Base-by-base conservation (phyloP, 2,797 vertebrate genomes). In the Leptatherina wallacei region DNA sequence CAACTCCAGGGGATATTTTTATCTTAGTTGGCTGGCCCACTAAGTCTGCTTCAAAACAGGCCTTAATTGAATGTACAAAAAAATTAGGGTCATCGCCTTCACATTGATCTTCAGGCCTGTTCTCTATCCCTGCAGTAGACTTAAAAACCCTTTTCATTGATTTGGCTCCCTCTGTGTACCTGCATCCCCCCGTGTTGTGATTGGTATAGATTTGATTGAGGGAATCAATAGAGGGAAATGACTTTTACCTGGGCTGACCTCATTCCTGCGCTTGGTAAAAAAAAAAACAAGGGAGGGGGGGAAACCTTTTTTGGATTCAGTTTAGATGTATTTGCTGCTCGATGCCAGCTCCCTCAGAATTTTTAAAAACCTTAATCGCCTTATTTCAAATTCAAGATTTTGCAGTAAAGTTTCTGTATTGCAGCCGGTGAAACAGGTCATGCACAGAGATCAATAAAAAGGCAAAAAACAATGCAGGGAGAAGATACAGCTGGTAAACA, bases 371-470 rank as follows among this genome's bases (percentile, higher is more conserved):
- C 18, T 18, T 3, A 62, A 59, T 47, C 42, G 6, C 32, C 52
- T 56, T 20, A 11, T 57, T 81, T 86, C 65, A 73, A 66, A 77
- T 77, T 67, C 47, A 4, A 69, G 62, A 47, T 54, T 20, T 40
- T 24, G 11, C 75, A 61, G 82, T 63, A 78, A 82, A 78, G 69
- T 79, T 84, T 82, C 75, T 68, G 68, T 3, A 10, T 22, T 4
- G 14, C 65, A 73, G 61, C 51, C 2, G 35, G 62, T 33, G 77
- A 74, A 77, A 61, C 40, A 59, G 33, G 36, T 84, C 77, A 30
- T 13, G 1, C 65, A 65, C n/a, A 2, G 30, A 57, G 71, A 86
- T 89, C 84, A 51, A 88, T 86, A 47, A 87, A 74, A 68, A 68
- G 62, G 47, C 70, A 71, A 62, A 51, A 3, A 70, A 75, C 73